Percentiles rank a stretch among this genome's conserved stretches.
phyloP scores from a whole-genome alignment of 2,113 vertebrate species.

The Zeus faber region DNA sequence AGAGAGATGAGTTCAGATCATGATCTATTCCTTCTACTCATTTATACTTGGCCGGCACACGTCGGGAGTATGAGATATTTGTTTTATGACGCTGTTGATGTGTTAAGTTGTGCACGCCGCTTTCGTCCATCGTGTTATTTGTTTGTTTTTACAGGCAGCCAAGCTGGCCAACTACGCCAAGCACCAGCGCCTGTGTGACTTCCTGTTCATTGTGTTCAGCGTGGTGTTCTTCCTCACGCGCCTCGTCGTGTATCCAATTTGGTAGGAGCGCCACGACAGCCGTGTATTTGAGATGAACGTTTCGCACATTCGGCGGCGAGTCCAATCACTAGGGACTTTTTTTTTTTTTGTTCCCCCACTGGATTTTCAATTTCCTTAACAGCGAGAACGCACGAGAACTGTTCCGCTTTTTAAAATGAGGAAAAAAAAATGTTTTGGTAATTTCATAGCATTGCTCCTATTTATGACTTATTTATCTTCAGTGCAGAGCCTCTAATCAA shows the following conservation, averaged over 20 bases:
- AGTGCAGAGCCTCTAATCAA: too few relatives aligned
- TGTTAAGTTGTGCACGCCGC: slow-evolving; percentile 3
- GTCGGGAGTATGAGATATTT: neutral
- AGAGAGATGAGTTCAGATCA: slow-evolving; percentile 4
- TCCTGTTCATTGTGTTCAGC: slow-evolving; percentile 87
- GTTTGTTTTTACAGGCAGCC: slow-evolving; percentile 77
- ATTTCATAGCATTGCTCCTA: too few relatives aligned
- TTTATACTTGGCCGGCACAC: slow-evolving; percentile 2
- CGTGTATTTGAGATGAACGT: neutral
- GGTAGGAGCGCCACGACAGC: slow-evolving; percentile 75
- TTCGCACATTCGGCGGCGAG: neutral
- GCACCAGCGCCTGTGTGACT: slow-evolving; percentile 89
- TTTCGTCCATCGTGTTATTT: slow-evolving; percentile 10
- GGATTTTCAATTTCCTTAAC: too few relatives aligned
- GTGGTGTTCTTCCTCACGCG: slow-evolving; percentile 87
- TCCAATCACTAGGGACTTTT: too few relatives aligned
- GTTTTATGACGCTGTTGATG: neutral
- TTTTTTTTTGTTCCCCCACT: too few relatives aligned
- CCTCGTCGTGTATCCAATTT: slow-evolving; percentile 87
- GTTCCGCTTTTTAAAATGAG: too few relatives aligned
- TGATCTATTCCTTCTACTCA: slow-evolving; percentile 8
- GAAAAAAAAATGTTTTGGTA: too few relatives aligned
- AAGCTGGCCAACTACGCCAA: slow-evolving; percentile 97
- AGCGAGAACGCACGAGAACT: too few relatives aligned
- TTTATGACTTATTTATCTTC: too few relatives aligned